Evolutionary conservation across 1,140 invertebrate species (phyloP).

Genomic region (Drosophila pruinosa): DNA sequence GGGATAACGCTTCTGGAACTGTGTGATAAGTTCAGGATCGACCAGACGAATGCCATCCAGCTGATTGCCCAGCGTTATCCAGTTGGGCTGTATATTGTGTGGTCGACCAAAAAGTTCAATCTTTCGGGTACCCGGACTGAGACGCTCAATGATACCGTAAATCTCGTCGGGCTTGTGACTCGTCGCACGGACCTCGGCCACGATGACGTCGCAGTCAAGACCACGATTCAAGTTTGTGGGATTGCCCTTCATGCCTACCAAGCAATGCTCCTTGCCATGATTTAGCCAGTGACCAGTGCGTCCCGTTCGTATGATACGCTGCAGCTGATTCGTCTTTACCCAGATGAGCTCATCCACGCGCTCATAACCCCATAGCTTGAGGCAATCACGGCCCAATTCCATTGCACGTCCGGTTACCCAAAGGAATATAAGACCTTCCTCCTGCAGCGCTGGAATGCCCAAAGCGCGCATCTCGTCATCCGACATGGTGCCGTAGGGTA

Average conservation of each 20-base stretch:
- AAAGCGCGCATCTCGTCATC: conserved; percentile 99
- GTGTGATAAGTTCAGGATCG: conserved; percentile 95
- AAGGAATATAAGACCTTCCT: conserved; percentile 97
- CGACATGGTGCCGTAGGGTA: conserved; percentile 99
- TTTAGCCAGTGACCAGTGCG: conserved; percentile 99
- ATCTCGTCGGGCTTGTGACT: conserved; percentile 99
- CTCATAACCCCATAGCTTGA: conserved; percentile 97
- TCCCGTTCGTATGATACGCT: conserved; percentile 97
- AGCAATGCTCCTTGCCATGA: conserved; percentile 99
- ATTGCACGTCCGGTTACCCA: conserved; percentile 99
- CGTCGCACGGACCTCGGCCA: conserved; percentile 98
- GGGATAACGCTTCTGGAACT: conserved; percentile 95
- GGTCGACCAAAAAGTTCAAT: conserved; percentile 98
- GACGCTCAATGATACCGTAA: conserved; percentile 94
- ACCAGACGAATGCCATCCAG: conserved; percentile 89
- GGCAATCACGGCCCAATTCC: conserved; percentile 96
- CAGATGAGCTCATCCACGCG: conserved; percentile 98
- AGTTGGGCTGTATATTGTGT: conserved; percentile 99
- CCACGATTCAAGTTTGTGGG: conserved; percentile 95
- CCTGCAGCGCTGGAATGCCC: conserved; percentile 94
- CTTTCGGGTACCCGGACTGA: conserved; percentile 96
- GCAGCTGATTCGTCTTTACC: conserved; percentile 99
- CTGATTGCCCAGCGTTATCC: conserved; percentile 86
- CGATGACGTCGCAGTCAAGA: conserved; percentile 98
- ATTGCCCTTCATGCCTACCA: conserved; percentile 98